These are phyloP conservation scores for Theretra japonica DNA, from an alignment of 2,888 invertebrate species.

Conservation along the genomic window DNA sequence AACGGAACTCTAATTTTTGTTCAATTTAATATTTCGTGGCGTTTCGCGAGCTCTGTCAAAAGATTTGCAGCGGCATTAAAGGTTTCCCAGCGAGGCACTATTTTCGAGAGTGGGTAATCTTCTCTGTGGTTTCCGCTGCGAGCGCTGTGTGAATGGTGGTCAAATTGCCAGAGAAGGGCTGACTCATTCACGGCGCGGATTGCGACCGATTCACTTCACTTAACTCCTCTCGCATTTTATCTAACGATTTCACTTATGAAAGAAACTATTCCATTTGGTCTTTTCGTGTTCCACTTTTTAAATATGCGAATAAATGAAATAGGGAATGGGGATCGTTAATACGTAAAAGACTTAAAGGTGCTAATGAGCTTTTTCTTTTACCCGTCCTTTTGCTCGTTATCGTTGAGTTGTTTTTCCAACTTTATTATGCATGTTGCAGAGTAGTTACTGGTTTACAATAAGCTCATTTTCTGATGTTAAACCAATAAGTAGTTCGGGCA, in stretches of 20 bases:
- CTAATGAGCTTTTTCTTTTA: too few relatives aligned
- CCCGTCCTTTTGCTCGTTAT: too few relatives aligned
- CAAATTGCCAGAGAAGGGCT: conserved; percentile 76
- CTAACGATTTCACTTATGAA: conserved; percentile 49
- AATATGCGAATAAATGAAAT: neutral
- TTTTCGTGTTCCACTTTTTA: neutral
- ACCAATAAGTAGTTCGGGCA: too few relatives aligned
- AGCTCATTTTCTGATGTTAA: too few relatives aligned
- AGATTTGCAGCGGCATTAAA: conserved; percentile 29
- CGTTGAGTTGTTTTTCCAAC: too few relatives aligned
- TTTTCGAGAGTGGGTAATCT: conserved; percentile 66
- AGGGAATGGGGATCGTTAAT: neutral
- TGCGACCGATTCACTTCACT: conserved; percentile 70
- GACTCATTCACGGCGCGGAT: conserved; percentile 69
- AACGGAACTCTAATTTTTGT: conserved; percentile 14
- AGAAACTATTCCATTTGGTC: conserved; percentile 37
- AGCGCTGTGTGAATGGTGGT: conserved; percentile 69
- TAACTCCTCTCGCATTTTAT: conserved; percentile 58
- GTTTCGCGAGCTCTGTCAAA: conserved; percentile 12
- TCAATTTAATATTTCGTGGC: conserved; percentile 22
- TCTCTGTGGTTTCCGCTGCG: conserved; percentile 75
- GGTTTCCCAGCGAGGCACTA: conserved; percentile 45
- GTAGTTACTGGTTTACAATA: too few relatives aligned
- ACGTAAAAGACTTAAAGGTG: neutral
- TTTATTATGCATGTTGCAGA: too few relatives aligned